Evolutionary conservation across 2,797 vertebrate genomes (phyloP).

Genomic region (Macropus fuliginosus): DNA sequence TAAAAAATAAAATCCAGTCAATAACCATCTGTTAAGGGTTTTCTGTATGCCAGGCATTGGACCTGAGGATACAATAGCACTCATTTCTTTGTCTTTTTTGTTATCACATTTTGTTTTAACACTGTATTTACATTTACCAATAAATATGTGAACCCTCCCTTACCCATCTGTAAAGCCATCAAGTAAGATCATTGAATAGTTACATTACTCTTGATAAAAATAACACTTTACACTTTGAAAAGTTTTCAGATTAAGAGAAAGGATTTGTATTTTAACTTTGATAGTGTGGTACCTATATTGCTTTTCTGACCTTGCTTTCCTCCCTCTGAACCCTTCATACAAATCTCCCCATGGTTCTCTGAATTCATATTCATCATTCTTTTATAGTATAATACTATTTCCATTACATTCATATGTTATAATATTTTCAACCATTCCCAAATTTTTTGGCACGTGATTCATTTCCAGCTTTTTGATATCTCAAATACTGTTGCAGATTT

Average conservation of each 20-base stretch:
- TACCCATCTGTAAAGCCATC: neutral
- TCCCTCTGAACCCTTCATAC: neutral
- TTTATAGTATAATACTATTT: neutral
- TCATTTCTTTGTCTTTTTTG: neutral
- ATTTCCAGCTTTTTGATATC: neutral
- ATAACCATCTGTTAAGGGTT: neutral
- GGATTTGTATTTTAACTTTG: neutral
- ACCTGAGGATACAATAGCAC: neutral
- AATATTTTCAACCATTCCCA: neutral
- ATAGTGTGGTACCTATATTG: neutral
- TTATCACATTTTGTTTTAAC: neutral
- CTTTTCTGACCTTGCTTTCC: neutral
- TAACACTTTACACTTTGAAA: neutral
- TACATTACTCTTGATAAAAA: neutral
- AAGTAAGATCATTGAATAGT: neutral
- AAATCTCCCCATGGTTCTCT: neutral
- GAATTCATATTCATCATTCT: neutral
- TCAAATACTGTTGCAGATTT: neutral
- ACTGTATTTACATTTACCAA: neutral
- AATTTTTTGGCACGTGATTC: neutral
- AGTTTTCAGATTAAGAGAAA: neutral
- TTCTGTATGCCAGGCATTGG: neutral
- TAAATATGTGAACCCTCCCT: neutral
- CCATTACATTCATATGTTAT: neutral
- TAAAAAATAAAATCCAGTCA: neutral